Base-by-base conservation (phyloP, 2,113 vertebrate species). In the Mugil cephalus region DNA sequence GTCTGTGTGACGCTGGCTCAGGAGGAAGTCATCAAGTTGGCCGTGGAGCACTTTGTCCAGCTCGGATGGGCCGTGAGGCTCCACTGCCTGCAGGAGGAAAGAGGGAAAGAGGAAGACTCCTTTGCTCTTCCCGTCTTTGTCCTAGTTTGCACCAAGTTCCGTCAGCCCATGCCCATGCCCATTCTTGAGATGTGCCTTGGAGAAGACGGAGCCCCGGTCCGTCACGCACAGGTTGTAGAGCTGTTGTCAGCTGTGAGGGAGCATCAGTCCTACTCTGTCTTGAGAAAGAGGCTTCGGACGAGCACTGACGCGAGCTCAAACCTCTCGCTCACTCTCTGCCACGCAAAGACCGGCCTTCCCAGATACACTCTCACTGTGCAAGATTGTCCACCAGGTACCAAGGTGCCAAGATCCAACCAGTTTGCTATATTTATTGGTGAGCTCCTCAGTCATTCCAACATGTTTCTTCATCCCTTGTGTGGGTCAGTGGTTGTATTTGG, bases 361-460 rank as follows among this genome's bases (percentile, higher is more conserved):
- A 96, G 97, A 77, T 99, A 97, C 87, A 97, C 96, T 0, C 95
- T 99, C 38, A 95, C 96, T 0, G 93, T 99, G 36, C 94, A 98
- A 1, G 97, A 99, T 76, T 95, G 88, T 73, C 89, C 93, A 11
- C 91, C 95, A n/a, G 63, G 63, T 0, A 87, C 94, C 90, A 97
- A 95, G 79, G 84, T 93, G 59, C 94, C 95, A 48, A 91, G 91
- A 83, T 82, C 94, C 74, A 97, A 94, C 92, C 93, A 93, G 65
- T 99, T 98, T 45, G 97, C 96, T 65, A 96, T 99, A 82, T 99
- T 99, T 88, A 99, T 99, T 86, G 95, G 98, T 99, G 91, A 97
- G 95, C 89, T 51, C 5, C 51, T 8, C 6, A 17, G 4, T 30
- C 10, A 30, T 40, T 8, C 52, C 12, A 7, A 17, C 0, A 13